These are phyloP conservation scores for Desmodus rotundus DNA, from an alignment of 2,113 vertebrate species.

Conservation along the genomic window DNA sequence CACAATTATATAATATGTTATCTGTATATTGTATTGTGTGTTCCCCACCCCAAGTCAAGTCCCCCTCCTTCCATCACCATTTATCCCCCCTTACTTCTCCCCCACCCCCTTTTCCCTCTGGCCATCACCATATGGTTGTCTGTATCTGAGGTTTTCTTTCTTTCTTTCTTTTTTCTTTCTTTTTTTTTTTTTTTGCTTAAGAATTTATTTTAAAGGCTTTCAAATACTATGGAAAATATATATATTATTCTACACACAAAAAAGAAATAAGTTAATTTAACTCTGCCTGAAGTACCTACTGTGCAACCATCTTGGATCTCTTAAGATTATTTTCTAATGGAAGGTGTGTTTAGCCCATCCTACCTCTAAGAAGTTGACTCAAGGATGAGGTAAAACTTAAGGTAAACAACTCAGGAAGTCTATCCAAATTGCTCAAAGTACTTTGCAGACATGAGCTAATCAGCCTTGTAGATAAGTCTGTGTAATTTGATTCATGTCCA, in stretches of 20 bases:
- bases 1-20: too few relatives aligned
- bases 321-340: constrained; percentile 36
- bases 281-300: neutral
- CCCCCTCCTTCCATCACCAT: too few relatives aligned
- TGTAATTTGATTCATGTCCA: constrained; percentile 34
- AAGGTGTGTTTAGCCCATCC: constrained; percentile 23
- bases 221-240: too few relatives aligned
- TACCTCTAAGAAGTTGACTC: constrained; percentile 60
- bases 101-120: neutral
- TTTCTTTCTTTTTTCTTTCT: too few relatives aligned
- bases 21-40: too few relatives aligned
- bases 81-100: too few relatives aligned
- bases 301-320: neutral
- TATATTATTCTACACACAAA: too few relatives aligned
- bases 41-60: too few relatives aligned
- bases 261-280: too few relatives aligned
- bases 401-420: constrained; percentile 61
- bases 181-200: neutral
- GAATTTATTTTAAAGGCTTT: too few relatives aligned
- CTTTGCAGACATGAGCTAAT: constrained; percentile 69
- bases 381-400: constrained; percentile 61
- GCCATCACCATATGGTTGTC: neutral
- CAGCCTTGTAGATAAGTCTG: constrained; percentile 46
- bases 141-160: neutral
- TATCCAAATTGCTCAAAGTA: constrained; percentile 57